These are phyloP conservation scores for Panagrolaimus sp. DNA, from an alignment of 1,140 invertebrate genomes.

Conservation along the genomic window DNA sequence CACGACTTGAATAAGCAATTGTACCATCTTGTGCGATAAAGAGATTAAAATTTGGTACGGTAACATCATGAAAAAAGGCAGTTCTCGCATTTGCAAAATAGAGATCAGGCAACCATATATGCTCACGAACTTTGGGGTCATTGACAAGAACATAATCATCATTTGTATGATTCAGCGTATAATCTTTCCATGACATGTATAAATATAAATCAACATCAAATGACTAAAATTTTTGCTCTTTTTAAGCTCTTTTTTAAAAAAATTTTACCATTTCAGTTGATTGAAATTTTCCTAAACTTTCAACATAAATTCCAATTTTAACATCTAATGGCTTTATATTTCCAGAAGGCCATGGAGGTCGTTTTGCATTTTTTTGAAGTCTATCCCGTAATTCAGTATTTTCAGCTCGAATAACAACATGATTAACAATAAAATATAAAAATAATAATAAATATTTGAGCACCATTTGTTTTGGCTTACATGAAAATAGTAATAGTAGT, in stretches of 20 bases:
- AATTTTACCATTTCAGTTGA: slow-evolving; percentile 42
- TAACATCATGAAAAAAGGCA: slow-evolving; percentile 42
- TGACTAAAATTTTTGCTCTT: slow-evolving; percentile 37
- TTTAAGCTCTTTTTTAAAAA: not conserved
- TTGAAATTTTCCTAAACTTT: slow-evolving; percentile 48
- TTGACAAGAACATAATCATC: slow-evolving; percentile 53
- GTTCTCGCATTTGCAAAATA: slow-evolving; percentile 52
- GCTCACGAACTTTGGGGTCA: slow-evolving; percentile 42
- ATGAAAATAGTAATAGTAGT: no score
- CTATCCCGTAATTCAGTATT: slow-evolving; percentile 13
- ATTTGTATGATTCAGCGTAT: slow-evolving; percentile 38
- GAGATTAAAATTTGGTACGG: slow-evolving; percentile 54
- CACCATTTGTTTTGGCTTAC: no score
- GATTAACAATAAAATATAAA: no score
- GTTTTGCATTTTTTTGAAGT: slow-evolving; percentile 26
- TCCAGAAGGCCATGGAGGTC: slow-evolving; percentile 17
- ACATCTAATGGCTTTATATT: slow-evolving; percentile 33
- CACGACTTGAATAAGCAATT: slow-evolving; percentile 24
- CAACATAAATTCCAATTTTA: slow-evolving; percentile 48
- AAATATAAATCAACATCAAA: slow-evolving; percentile 57
- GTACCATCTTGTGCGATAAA: slow-evolving; percentile 57
- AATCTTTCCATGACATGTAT: slow-evolving; percentile 52
- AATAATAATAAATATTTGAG: no score
- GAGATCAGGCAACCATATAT: slow-evolving; percentile 61
- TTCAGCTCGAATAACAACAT: no score